Percentiles rank a stretch among this genome's conserved stretches.
phyloP scores from a whole-genome alignment of 2,888 invertebrate genomes.

The Rotaria socialis region DNA sequence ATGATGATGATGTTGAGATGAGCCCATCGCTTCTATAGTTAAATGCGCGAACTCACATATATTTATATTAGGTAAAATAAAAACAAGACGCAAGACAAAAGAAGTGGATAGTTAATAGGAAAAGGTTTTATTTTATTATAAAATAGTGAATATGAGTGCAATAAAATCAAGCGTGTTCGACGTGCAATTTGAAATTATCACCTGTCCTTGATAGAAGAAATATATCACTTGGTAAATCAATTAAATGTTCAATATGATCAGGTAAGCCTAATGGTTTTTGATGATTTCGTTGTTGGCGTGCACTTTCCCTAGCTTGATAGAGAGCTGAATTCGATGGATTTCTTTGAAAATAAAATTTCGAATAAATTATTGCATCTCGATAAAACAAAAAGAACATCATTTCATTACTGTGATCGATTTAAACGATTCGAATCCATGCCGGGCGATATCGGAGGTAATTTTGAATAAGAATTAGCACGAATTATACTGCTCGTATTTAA shows the following conservation, averaged over 20 bases:
- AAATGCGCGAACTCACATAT: background rate
- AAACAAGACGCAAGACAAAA: background rate
- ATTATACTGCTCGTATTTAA: background rate
- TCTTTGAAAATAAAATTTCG: background rate
- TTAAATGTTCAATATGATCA: conserved; percentile 20
- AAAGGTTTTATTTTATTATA: background rate
- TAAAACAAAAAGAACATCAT: too few species aligned
- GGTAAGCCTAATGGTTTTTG: background rate
- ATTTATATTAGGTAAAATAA: background rate
- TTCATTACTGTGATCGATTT: background rate
- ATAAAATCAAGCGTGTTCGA: background rate
- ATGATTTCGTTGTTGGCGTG: background rate
- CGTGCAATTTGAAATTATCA: background rate
- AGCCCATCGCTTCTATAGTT: background rate
- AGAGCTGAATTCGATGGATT: background rate
- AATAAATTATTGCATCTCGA: too few species aligned
- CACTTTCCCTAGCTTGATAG: background rate
- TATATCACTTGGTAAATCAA: conserved; percentile 32
- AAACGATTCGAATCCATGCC: background rate
- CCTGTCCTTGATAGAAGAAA: background rate
- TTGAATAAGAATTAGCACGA: background rate
- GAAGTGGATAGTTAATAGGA: background rate
- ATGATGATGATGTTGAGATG: background rate
- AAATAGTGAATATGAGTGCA: background rate
- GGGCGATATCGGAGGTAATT: background rate